Evolutionary conservation across 2,888 invertebrate species (phyloP).

Genomic region (Carcina quercana): DNA sequence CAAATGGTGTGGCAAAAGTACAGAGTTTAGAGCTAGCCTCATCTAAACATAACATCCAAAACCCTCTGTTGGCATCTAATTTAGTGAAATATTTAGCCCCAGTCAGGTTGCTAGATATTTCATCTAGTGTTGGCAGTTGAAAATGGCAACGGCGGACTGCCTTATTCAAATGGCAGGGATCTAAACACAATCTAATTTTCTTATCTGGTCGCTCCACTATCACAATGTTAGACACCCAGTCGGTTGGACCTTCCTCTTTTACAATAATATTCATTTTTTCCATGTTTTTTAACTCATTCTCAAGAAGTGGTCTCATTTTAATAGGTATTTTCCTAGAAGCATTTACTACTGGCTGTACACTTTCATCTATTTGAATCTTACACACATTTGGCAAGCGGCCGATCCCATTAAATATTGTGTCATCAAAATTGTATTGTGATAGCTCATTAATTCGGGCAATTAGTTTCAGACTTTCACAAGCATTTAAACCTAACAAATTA

Average conservation of each 20-base stretch:
- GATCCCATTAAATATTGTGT: not conserved
- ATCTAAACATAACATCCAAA: conserved; percentile 15
- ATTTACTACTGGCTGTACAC: not conserved
- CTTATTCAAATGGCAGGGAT: conserved; percentile 19
- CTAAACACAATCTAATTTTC: conserved; percentile 17
- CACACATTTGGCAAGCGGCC: not conserved
- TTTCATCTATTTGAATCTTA: not conserved
- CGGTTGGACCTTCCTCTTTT: conserved; percentile 12
- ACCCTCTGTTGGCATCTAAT: conserved; percentile 19
- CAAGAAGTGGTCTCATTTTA: not conserved
- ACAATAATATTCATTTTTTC: not conserved
- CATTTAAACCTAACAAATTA: not conserved
- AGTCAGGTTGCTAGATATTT: conserved; percentile 8
- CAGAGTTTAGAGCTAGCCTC: conserved; percentile 13
- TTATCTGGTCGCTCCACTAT: conserved; percentile 15
- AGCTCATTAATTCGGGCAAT: not conserved
- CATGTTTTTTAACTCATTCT: not conserved
- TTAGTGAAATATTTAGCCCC: conserved; percentile 16
- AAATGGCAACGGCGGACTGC: conserved; percentile 17
- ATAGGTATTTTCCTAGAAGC: conserved; percentile 1
- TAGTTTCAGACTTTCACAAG: not conserved
- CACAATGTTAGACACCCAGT: conserved; percentile 18
- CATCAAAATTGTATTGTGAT: not conserved
- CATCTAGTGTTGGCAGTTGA: conserved; percentile 19
- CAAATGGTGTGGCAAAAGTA: conserved; percentile 15